Evolutionary conservation across 1,140 invertebrate species (phyloP).

Genomic region (Probaryconus sp.): DNA sequence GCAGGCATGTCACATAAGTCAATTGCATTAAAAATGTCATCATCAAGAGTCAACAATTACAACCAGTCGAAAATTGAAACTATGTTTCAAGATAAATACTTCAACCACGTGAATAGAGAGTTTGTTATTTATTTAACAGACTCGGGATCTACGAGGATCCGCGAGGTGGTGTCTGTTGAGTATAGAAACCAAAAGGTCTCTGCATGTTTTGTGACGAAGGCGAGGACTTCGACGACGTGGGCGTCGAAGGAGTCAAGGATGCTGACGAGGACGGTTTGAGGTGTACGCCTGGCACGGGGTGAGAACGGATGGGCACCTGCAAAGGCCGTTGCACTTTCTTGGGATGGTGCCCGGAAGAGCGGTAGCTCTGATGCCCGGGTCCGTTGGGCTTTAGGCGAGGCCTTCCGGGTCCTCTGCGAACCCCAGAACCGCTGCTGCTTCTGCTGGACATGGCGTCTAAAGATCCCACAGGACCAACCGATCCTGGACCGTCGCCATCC

Average conservation of each 20-base stretch:
- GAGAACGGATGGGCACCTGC: slow-evolving; percentile 73
- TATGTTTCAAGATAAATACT: no score
- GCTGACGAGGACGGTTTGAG: slow-evolving; percentile 55
- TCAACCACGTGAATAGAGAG: no score
- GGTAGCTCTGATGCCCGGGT: slow-evolving; percentile 80
- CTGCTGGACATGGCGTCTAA: slow-evolving; percentile 44
- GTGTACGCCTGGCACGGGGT: slow-evolving; percentile 61
- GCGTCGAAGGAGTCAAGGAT: slow-evolving; percentile 27
- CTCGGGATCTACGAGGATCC: slow-evolving; percentile 35
- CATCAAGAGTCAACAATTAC: no score
- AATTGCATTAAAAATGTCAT: no score
- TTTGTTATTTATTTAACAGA: no score
- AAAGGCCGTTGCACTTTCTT: slow-evolving; percentile 72
- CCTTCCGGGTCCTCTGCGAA: slow-evolving; percentile 85
- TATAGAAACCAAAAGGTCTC: slow-evolving; percentile 77
- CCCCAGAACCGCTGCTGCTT: slow-evolving; percentile 77
- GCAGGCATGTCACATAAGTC: no score
- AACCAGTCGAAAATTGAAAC: no score
- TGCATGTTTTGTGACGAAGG: slow-evolving; percentile 64
- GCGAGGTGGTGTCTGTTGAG: slow-evolving; percentile 65
- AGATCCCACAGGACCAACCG: slow-evolving; percentile 65
- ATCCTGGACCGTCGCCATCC: slow-evolving; percentile 70
- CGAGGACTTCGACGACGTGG: slow-evolving; percentile 52
- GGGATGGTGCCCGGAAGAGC: slow-evolving; percentile 75
- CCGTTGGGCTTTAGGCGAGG: slow-evolving; percentile 84